phyloP scores from a whole-genome alignment of 2,797 vertebrate species.

The Lepus oiostolus region DNA sequence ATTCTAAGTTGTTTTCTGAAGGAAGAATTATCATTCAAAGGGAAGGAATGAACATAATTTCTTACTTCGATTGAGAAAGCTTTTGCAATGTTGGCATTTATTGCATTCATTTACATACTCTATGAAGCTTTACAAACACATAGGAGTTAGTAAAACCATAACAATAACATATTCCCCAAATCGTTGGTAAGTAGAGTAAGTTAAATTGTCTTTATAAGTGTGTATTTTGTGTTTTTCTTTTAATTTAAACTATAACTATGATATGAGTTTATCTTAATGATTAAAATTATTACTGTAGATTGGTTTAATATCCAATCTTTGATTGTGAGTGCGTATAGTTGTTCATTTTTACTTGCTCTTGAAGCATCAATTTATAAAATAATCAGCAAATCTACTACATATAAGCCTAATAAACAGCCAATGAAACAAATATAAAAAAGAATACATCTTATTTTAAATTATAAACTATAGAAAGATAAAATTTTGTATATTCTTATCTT shows the following conservation, averaged over 20 bases:
- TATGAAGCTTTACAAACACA: background rate
- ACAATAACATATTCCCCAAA: background rate
- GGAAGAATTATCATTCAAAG: background rate
- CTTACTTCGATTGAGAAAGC: background rate
- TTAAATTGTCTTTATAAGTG: constrained; percentile 3
- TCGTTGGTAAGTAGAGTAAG: background rate
- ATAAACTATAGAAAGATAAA: background rate
- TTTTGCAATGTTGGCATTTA: background rate
- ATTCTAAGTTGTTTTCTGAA: background rate
- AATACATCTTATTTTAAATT: background rate
- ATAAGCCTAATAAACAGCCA: background rate
- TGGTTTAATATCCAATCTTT: background rate
- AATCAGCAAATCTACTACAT: background rate
- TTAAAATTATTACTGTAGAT: background rate
- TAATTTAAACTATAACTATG: background rate
- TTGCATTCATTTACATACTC: background rate
- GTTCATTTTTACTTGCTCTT: background rate
- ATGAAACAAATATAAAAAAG: background rate
- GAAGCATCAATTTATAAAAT: background rate
- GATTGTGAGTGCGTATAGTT: background rate
- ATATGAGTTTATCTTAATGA: background rate
- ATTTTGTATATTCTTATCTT: constrained; percentile 48
- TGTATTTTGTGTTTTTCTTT: background rate
- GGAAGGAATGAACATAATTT: constrained; percentile 18
- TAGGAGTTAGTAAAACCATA: background rate